Evolutionary conservation across 2,888 invertebrate genomes (phyloP).

Genomic region (Erynnis tages): DNA sequence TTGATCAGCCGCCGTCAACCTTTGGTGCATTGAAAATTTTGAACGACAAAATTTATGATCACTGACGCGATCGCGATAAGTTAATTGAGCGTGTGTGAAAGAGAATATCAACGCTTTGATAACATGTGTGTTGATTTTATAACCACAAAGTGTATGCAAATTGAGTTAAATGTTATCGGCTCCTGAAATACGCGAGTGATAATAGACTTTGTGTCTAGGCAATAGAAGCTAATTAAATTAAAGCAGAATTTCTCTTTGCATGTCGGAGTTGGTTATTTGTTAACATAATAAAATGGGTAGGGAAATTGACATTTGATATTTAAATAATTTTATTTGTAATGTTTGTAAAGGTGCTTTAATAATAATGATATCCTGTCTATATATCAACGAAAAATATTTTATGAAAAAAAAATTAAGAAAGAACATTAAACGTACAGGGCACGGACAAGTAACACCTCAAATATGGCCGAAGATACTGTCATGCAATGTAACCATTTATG

Average conservation of each 20-base stretch:
- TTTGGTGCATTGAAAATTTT: slow-evolving; percentile 62
- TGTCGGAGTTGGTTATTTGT: not conserved
- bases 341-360: no score
- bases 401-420: no score
- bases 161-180: not conserved
- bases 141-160: slow-evolving; percentile 24
- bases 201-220: not conserved
- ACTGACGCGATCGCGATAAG: slow-evolving; percentile 55
- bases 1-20: slow-evolving; percentile 60
- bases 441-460: no score
- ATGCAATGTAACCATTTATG: no score
- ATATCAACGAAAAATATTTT: no score
- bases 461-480: no score
- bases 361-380: no score
- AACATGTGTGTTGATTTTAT: slow-evolving; percentile 32
- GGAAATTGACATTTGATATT: no score
- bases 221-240: not conserved
- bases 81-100: slow-evolving; percentile 65
- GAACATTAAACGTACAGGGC: no score
- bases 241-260: no score
- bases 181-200: not conserved
- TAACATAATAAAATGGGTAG: not conserved
- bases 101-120: slow-evolving; percentile 61
- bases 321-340: no score
- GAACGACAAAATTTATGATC: slow-evolving; percentile 56